Base-by-base conservation (phyloP, 2,888 invertebrate genomes). In the Mythimna pallens region DNA sequence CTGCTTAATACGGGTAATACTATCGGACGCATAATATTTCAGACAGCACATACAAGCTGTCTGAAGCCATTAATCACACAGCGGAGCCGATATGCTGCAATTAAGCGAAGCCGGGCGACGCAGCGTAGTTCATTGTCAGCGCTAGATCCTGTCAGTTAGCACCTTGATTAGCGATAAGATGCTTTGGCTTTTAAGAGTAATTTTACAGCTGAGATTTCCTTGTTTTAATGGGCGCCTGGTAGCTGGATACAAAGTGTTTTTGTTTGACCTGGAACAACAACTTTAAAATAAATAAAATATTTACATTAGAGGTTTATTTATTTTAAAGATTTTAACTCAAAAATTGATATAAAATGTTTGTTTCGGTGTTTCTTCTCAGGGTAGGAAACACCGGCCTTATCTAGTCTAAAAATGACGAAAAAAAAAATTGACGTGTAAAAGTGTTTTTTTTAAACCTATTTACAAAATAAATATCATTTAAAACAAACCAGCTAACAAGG, bases 41-140 rank as follows among this genome's bases (percentile, higher is more conserved):
- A 82, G 61, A 59, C 20, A 22, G 54, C 61, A 40, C 65, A 69
- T 81, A 75, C 80, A 74, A 78, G 82, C 85, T 91, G 90, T 90
- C 90, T 84, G 73, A 79, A 50, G 65, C 88, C 88, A 91, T 91
- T 89, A 86, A 89, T 91, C 88, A 90, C 76, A 76, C 71, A 70
- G 68, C 80, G 73, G 76, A 84, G 77, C 87, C 90, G 88, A 90
- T 90, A 87, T 86, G 87, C 82, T 83, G 87, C 88, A 91, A 90
- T 91, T 90, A 91, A 86, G 88, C 74, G 84, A 36, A 64, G 57
- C 59, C 20, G 17, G 62, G 40, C 34, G 57, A 64, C 40, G 43
- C 43, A 57, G 57, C 50, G 40, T 55, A 83, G 65, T 75, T 65
- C 58, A 76, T 81, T 76, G 66, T 71, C 61, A 34, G 14, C 52